Evolutionary conservation across 2,113 vertebrate genomes (phyloP), one percentile per base, ranked within the genome.

Genomic region (Planiliza haematocheilus): DNA sequence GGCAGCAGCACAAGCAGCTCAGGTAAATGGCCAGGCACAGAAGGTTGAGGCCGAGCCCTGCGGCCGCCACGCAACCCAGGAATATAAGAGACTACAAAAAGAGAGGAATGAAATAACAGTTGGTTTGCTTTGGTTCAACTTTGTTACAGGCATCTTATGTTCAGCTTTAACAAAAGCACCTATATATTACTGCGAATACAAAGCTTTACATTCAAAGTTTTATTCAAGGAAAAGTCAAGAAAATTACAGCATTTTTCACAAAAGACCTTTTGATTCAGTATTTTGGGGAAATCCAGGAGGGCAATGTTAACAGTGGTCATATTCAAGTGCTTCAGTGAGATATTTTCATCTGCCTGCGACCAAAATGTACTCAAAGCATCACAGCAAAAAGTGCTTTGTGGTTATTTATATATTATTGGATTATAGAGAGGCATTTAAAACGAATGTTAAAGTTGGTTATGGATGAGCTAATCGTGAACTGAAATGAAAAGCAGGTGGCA

Each of bases 11-110:
- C 34, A 94, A 46, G 39, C 94, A 97, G 79, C 95, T 92, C 89
- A 99, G 89, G 92, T 98, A 96, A 56, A 94, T 30, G 51, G 87
- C 84, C 62, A 99, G 92, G 77, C 96, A 93, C 49, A 97, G 74
- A 46, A 99, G 94, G 91, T 99, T 99, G 86, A 99, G 93, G 72
- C 95, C 97, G 70, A 99, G 93, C 45, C 95, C 95, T 2, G 95
- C 74, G 0, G 95, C 95, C 0, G 95, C 94, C 84, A 97, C 92
- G 42, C 96, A 94, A 52, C 91, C 95, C 90, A 98, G 93, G 87
- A 98, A 95, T 12, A 98, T 92, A 83, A 99, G 93, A 0, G 97
- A 95, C 98, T 99, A 59, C 3, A 60, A 66, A 30, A 52, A 39
- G n/a, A 52, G 39, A 79, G 56, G 72, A 11, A 16, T 14, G 18